Evolutionary conservation across 2,888 invertebrate genomes (phyloP).

Genomic region (Eupithecia insigniata): DNA sequence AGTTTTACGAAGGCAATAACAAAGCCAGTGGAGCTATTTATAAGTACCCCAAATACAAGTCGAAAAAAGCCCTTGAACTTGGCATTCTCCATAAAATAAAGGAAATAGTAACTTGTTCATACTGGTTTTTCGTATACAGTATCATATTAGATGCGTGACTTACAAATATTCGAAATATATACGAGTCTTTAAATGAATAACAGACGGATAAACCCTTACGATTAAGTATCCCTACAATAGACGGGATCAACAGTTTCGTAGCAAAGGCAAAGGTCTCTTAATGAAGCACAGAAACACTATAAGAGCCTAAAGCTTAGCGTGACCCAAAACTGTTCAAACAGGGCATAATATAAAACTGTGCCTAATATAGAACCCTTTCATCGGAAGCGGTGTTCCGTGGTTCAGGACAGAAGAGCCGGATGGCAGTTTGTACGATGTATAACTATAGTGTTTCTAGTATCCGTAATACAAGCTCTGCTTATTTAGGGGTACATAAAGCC

Average conservation of each 20-base stretch:
- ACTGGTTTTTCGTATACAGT: neutral
- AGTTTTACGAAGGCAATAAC: conserved; percentile 19
- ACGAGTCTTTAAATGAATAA: neutral
- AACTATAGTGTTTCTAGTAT: neutral
- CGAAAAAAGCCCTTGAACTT: conserved; percentile 25
- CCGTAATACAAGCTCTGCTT: neutral
- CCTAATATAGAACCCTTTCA: conserved; percentile 48
- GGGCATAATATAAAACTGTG: conserved; percentile 32
- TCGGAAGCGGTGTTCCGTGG: conserved; percentile 18
- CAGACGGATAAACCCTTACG: neutral
- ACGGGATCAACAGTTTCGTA: conserved; percentile 5
- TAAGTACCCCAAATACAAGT: conserved; percentile 17
- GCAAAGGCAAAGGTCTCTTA: conserved; percentile 12
- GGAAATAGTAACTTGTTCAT: neutral
- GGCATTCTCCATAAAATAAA: conserved; percentile 19
- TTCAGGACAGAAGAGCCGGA: neutral
- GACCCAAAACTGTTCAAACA: conserved; percentile 50
- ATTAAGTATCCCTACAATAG: neutral
- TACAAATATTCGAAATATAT: neutral
- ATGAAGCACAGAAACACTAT: conserved; percentile 19
- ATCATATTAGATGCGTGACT: neutral
- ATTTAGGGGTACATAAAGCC: neutral
- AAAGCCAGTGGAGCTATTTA: conserved; percentile 11
- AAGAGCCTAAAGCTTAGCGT: conserved; percentile 37
- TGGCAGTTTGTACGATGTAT: neutral